These are phyloP conservation scores for Zaprionus bogoriensis DNA, from an alignment of 2,888 invertebrate genomes.

Conservation along the genomic window DNA sequence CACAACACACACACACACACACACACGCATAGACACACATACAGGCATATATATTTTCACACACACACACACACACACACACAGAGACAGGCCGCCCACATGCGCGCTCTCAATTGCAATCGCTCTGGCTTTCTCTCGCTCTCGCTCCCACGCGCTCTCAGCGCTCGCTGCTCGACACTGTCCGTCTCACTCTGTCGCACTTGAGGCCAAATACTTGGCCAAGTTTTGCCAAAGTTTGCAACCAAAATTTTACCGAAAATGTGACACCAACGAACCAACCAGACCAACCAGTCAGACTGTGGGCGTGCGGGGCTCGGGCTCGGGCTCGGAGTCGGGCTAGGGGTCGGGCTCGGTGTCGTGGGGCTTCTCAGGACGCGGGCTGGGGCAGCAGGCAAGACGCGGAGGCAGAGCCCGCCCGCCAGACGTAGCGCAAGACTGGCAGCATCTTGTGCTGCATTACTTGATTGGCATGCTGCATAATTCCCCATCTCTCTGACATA, in stretches of 20 bases:
- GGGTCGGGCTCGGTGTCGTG: no score
- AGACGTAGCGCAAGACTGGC: background rate
- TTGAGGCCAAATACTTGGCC: conserved; percentile 73
- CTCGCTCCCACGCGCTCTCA: background rate
- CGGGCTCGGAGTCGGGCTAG: no score
- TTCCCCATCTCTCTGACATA: conserved; percentile 34
- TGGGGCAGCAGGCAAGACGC: no score
- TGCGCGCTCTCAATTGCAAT: conserved; percentile 60
- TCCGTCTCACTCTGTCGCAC: conserved; percentile 53
- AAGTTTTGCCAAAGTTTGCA: conserved; percentile 79
- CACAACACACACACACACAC: conserved; percentile 34
- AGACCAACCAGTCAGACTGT: conserved; percentile 51
- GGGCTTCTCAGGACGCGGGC: no score
- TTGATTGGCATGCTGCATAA: conserved; percentile 74
- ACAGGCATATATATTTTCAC: background rate
- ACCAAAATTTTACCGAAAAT: conserved; percentile 78
- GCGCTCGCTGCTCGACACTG: conserved; percentile 26
- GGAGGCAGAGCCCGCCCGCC: no score
- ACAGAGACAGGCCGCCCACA: conserved; percentile 39
- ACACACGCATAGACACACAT: conserved; percentile 4
- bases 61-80: conserved; percentile 5
- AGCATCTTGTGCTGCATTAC: conserved; percentile 51
- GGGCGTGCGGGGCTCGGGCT: no score
- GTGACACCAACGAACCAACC: conserved; percentile 73
- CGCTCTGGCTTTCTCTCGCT: conserved; percentile 28